Evolutionary conservation across 35 echinoderm and acorn worm genomes (phyloP), one percentile per base, ranked within the genome.

Genomic region (Apostichopus japonicus): DNA sequence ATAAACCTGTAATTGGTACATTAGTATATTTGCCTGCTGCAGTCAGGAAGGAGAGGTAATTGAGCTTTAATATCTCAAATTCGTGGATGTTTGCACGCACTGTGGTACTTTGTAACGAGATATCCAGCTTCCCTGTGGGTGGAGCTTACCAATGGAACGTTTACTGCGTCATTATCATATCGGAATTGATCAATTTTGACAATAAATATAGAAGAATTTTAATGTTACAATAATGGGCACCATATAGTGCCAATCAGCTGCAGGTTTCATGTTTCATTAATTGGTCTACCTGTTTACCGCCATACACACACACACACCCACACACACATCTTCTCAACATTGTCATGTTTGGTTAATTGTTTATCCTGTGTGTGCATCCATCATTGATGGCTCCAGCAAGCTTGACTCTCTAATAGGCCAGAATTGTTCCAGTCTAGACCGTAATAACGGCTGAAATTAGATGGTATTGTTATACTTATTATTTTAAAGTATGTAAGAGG

Each of bases 161-260:
- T 53, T 52, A 16, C 79, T 53, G 54, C 19, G 54, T 83, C 79
- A 52, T 83, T 83, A 83, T 6, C 5, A 33, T 54, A 9, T 83
- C 44, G 79, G 79, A 83, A 83, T 83, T 83, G 33, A 83, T 83
- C 79, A 83, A 83, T 83, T 54, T 83, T 83, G 79, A 83, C 79
- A 83, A 83, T 55, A 83, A 83, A 83, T 51, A 53, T 24, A 83
- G 54, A 24, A 54, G 11, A 4, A 67, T 17, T 19, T 52, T 53
- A 83, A 83, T 83, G 79, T 54, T 52, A 54, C 79, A 54, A 19
- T 83, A 83, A 83, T 83, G 79, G 52, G 33, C 79, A 54, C 79
- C 79, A 83, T 51, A 54, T 24, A 83, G 79, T 83, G 33, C 79
- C 24, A 83, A 44, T 83, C 54, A 83, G 8, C 17, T 14, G 24